Percentiles rank a stretch among this genome's conserved stretches.
phyloP scores from a whole-genome alignment of 2,888 invertebrate genomes.

The Luperina testacea region DNA sequence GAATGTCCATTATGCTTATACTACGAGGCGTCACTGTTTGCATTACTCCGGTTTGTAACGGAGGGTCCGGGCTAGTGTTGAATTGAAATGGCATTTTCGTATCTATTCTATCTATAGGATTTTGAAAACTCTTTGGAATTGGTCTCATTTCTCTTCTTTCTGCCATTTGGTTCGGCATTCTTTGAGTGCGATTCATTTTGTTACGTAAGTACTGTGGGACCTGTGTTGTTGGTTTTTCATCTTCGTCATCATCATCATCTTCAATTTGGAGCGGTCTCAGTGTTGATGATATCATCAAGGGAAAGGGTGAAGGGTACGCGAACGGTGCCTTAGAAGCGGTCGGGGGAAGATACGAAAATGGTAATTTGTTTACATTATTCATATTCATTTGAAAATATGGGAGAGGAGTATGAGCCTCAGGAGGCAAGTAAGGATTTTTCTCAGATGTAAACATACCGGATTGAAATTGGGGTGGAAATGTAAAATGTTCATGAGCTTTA shows the following conservation, averaged over 20 bases:
- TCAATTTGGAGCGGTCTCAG: constrained; percentile 74
- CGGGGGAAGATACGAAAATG: constrained; percentile 81
- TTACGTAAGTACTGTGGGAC: constrained; percentile 54
- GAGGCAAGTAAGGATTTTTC: constrained; percentile 82
- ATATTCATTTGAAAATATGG: constrained; percentile 82
- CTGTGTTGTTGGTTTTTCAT: constrained; percentile 67
- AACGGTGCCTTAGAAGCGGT: constrained; percentile 80
- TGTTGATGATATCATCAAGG: constrained; percentile 79
- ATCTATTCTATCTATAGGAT: constrained; percentile 82
- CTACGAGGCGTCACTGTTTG: constrained; percentile 77
- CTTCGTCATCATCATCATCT: constrained; percentile 73
- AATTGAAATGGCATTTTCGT: constrained; percentile 74
- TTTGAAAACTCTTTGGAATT: constrained; percentile 72
- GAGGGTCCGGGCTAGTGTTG: constrained; percentile 62
- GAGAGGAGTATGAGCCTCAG: constrained; percentile 81
- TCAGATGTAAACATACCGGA: constrained; percentile 78
- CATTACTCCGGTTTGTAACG: constrained; percentile 61
- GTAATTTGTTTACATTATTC: constrained; percentile 80
- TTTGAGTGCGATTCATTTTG: constrained; percentile 73
- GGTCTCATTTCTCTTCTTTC: constrained; percentile 76
- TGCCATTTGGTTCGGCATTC: constrained; percentile 56
- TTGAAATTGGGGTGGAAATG: constrained; percentile 82
- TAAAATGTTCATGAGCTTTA: constrained; percentile 78
- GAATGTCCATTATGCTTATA: constrained; percentile 81
- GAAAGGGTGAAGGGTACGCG: constrained; percentile 79